phyloP scores from a whole-genome alignment of 2,888 invertebrate species.

The Leptinotarsa tumamoca region DNA sequence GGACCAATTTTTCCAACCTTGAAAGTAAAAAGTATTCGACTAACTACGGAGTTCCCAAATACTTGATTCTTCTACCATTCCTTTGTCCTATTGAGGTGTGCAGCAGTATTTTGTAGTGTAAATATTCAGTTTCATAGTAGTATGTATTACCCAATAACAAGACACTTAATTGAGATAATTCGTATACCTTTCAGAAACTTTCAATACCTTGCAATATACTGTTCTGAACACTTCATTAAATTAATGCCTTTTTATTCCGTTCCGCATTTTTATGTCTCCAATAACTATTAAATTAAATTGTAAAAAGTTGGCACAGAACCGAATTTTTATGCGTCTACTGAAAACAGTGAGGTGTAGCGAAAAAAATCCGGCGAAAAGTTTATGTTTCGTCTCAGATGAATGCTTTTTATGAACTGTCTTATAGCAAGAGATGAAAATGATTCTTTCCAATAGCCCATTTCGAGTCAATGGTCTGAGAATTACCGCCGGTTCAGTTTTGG shows the following conservation, averaged over 20 bases:
- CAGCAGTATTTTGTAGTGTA: too few relatives aligned
- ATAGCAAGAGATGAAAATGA: slow-evolving; percentile 29
- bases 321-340: slow-evolving; percentile 24
- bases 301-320: slow-evolving; percentile 25
- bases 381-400: slow-evolving; percentile 40
- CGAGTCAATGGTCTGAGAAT: slow-evolving; percentile 44
- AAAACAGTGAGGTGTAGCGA: slow-evolving; percentile 34
- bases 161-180: neutral
- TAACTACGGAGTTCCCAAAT: too few relatives aligned
- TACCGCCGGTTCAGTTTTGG: slow-evolving; percentile 27
- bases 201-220: neutral
- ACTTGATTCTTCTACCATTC: too few relatives aligned
- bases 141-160: neutral
- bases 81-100: too few relatives aligned
- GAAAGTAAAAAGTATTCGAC: too few relatives aligned
- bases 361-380: slow-evolving; percentile 35
- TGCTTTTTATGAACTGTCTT: slow-evolving; percentile 45
- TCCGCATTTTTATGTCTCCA: slow-evolving; percentile 18
- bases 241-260: slow-evolving; percentile 19
- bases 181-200: neutral
- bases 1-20: neutral
- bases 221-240: slow-evolving; percentile 27
- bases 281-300: slow-evolving; percentile 36
- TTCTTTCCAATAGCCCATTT: slow-evolving; percentile 37
- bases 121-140: too few relatives aligned